Evolutionary conservation across 2,797 vertebrate genomes (phyloP), one percentile per base, ranked within the genome.

Genomic region (Ataeniobius toweri): DNA sequence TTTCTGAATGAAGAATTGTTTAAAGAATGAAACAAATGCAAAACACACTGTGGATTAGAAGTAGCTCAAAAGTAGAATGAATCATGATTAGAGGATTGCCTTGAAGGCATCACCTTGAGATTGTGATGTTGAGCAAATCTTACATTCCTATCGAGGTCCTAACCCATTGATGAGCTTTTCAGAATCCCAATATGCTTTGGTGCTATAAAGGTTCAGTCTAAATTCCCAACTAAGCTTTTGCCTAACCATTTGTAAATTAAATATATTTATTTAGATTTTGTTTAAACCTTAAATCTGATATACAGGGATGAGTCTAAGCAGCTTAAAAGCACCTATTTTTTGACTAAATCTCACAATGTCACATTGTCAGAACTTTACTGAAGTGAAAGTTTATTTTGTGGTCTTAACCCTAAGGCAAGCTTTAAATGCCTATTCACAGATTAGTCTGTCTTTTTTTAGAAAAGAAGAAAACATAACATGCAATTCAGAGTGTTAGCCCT

Each of bases 361-460:
- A 63, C n/a, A 7, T 73, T 22, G 75, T 16, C 70, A 83, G n/a
- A 65, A 77, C 71, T 74, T 73, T 50, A 22, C 50, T 68, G 39
- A 74, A 46, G 2, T 24, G 31, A 58, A 65, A 31, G 53, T 51
- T 22, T 5, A 41, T 41, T 73, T 36, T 24, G 55, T 16, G 31
- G 55, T 76, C 63, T 78, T 39, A 79, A 41, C 26, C 56, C 51
- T 56, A 74, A 80, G 79, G 44, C 28, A 75, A 80, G 61, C 73
- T 86, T 72, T 67, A 77, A 73, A 80, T 71, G 44, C 77, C 22
- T 70, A 48, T 80, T 78, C 73, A 74, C 26, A 16, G 53, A 71
- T 83, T 71, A 79, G 68, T 74, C 36, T 74, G 1, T 41, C 41
- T n/a, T 86, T 69, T 67, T 44, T 63, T 31, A 44, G 53, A 74